Percentiles rank a stretch among this genome's conserved stretches.
phyloP scores from a whole-genome alignment of 1,140 invertebrate genomes.

The Helicoverpa armigera region DNA sequence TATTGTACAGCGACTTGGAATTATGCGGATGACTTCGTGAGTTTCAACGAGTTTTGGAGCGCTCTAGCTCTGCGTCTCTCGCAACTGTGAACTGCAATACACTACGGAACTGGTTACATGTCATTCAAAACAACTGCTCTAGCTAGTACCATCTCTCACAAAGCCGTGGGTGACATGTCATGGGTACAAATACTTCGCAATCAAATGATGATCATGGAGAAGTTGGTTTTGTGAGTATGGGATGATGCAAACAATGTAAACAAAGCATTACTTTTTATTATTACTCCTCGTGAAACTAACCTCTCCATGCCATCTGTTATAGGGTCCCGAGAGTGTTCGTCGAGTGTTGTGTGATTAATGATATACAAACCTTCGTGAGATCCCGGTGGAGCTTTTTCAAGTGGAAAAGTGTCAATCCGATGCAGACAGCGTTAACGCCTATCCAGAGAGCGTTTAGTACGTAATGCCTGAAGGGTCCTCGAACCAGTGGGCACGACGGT shows the following conservation, averaged over 20 bases:
- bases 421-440: slow-evolving; percentile 94
- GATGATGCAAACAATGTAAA: slow-evolving; percentile 57
- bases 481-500: slow-evolving; percentile 93
- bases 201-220: slow-evolving; percentile 66
- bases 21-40: slow-evolving; percentile 62
- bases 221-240: slow-evolving; percentile 55
- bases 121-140: slow-evolving; percentile 46
- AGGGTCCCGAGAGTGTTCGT: slow-evolving; percentile 29
- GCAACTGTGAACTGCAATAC: slow-evolving; percentile 56
- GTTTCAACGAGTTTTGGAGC: slow-evolving; percentile 55
- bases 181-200: slow-evolving; percentile 44
- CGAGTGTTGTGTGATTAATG: slow-evolving; percentile 26
- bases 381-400: slow-evolving; percentile 94
- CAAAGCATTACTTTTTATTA: slow-evolving; percentile 54
- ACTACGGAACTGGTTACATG: slow-evolving; percentile 61
- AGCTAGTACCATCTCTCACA: slow-evolving; percentile 50
- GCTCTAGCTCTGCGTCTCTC: slow-evolving; percentile 49
- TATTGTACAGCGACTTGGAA: slow-evolving; percentile 54
- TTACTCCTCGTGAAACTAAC: slow-evolving; percentile 55
- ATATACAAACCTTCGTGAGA: slow-evolving; percentile 89
- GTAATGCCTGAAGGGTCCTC: slow-evolving; percentile 94
- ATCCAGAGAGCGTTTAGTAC: slow-evolving; percentile 97
- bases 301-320: slow-evolving; percentile 66
- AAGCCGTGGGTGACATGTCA: slow-evolving; percentile 59
- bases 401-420: slow-evolving; percentile 94